phyloP scores from a whole-genome alignment of 2,888 invertebrate genomes.

The Gerris lacustris region DNA sequence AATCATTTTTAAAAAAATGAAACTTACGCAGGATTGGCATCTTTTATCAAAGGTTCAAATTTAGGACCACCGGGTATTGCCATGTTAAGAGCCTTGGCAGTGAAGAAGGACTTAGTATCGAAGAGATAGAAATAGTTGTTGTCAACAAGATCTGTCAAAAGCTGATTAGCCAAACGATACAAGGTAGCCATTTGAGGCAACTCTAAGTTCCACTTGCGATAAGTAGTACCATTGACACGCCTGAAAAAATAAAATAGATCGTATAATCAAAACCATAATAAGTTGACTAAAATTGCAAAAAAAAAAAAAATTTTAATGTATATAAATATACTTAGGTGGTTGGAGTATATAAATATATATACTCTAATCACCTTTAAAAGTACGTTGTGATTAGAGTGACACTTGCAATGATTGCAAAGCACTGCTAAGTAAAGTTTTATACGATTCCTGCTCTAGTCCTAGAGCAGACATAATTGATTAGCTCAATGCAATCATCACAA shows the following conservation, averaged over 20 bases:
- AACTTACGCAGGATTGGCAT: constrained; percentile 78
- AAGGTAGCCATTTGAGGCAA: constrained; percentile 96
- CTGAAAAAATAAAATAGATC: constrained; percentile 37
- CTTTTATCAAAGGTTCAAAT: constrained; percentile 97
- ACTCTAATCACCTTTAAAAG: too few species aligned
- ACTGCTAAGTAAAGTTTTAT: too few species aligned
- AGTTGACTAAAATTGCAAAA: constrained; percentile 11
- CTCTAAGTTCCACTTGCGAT: constrained; percentile 89
- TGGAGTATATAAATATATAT: too few species aligned
- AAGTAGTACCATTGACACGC: constrained; percentile 90
- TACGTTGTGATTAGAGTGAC: too few species aligned
- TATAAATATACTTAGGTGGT: too few species aligned
- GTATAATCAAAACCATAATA: constrained; percentile 5
- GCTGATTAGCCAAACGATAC: constrained; percentile 92
- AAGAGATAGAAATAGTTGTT: constrained; percentile 98
- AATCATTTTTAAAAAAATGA: background rate
- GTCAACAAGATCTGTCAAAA: constrained; percentile 94
- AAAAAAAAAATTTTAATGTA: background rate
- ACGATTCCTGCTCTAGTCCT: too few species aligned
- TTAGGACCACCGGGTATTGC: constrained; percentile 99
- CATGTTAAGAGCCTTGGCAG: constrained; percentile 98
- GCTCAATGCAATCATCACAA: too few species aligned
- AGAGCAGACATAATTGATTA: too few species aligned
- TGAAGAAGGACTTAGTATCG: constrained; percentile 98
- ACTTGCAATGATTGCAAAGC: too few species aligned